Percentiles rank a stretch among this genome's conserved stretches.
Evolutionary conservation across 2,888 invertebrate genomes (phyloP).

Genomic region (Scaptomyza caliginosa): DNA sequence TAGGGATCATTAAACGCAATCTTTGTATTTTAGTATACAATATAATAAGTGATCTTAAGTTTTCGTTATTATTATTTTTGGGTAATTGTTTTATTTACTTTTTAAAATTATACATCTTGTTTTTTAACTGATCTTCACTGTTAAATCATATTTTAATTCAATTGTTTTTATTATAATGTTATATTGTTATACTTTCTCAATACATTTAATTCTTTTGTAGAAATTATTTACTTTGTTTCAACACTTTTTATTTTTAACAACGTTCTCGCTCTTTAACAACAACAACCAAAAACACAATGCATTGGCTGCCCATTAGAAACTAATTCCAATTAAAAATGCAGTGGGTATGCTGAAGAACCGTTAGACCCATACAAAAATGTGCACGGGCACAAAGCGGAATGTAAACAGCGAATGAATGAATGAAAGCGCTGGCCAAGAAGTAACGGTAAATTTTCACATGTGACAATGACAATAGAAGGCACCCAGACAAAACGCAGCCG

Average conservation of each 20-base stretch:
- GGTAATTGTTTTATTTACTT: too few species aligned
- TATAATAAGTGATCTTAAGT: too few species aligned
- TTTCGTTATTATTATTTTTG: too few species aligned
- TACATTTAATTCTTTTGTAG: neutral
- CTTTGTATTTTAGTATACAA: too few species aligned
- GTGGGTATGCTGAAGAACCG: constrained; percentile 31
- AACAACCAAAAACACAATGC: neutral
- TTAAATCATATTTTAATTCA: neutral
- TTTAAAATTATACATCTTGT: too few species aligned
- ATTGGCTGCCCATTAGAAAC: neutral
- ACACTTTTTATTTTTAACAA: neutral
- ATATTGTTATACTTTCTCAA: neutral
- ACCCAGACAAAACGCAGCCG: constrained; percentile 32
- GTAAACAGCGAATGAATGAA: constrained; percentile 81
- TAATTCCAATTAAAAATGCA: constrained; percentile 33
- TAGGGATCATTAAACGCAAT: too few species aligned
- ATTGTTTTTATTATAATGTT: neutral
- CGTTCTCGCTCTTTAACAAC: neutral
- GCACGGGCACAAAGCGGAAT: constrained; percentile 70
- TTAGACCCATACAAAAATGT: constrained; percentile 38
- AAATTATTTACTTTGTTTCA: neutral
- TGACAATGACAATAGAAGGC: constrained; percentile 75
- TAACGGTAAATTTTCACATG: constrained; percentile 81
- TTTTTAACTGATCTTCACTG: neutral
- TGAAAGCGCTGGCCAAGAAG: constrained; percentile 73